Evolutionary conservation across 1,140 invertebrate genomes (phyloP).

Genomic region (Bombyx mandarina): DNA sequence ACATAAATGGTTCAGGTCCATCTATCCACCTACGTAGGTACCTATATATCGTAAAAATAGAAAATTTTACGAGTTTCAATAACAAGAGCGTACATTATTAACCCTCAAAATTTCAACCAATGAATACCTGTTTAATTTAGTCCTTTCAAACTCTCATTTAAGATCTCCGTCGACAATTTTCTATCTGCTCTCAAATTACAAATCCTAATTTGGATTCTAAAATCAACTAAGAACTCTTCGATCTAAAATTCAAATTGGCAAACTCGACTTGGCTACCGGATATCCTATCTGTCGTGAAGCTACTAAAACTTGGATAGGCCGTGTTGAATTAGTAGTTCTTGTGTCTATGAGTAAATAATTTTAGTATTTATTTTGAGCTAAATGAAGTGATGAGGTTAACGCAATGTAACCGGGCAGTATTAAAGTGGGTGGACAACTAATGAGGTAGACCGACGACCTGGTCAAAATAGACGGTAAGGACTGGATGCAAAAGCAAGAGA

Average conservation of each 20-base stretch:
- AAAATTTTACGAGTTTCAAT: too few relatives aligned
- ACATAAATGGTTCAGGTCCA: too few relatives aligned
- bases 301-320: constrained; percentile 6
- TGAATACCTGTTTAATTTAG: constrained; percentile 4
- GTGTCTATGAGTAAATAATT: not conserved
- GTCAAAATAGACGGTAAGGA: not conserved
- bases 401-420: not conserved
- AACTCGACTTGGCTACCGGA: constrained; percentile 14
- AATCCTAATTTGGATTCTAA: constrained; percentile 9
- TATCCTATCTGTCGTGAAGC: constrained; percentile 3
- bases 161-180: not conserved
- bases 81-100: too few relatives aligned
- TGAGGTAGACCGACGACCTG: not conserved
- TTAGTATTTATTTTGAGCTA: not conserved
- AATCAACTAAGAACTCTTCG: constrained; percentile 11
- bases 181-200: constrained; percentile 12
- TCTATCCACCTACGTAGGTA: too few relatives aligned
- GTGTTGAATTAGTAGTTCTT: not conserved
- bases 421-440: not conserved
- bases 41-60: too few relatives aligned
- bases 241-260: constrained; percentile 18
- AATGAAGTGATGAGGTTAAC: not conserved
- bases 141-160: not conserved
- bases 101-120: too few relatives aligned
- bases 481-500: not conserved